Conservation (phyloP, 1,140 invertebrate genomes). For the Acromyrmex heyeri region DNA sequence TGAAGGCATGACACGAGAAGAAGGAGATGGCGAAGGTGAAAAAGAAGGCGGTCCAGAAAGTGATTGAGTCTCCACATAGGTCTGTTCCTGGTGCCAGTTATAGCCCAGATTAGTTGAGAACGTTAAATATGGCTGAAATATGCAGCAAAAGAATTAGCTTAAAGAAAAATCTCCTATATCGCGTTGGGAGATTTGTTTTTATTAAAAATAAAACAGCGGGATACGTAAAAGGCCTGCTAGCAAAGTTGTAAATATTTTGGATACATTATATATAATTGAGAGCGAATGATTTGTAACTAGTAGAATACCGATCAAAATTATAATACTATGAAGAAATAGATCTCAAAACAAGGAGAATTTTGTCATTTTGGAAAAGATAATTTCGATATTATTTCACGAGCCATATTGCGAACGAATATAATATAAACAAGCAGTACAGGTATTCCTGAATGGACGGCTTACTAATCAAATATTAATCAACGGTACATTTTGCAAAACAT, state of each 20-base stretch:
- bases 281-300: constrained; percentile 71
- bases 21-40: constrained; percentile 88
- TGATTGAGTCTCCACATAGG: constrained; percentile 78
- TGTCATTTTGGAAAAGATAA: constrained; percentile 49
- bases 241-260: constrained; percentile 78
- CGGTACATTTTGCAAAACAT: constrained; percentile 71
- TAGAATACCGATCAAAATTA: constrained; percentile 75
- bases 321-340: constrained; percentile 60
- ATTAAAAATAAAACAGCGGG: constrained; percentile 53
- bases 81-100: constrained; percentile 49
- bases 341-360: constrained; percentile 20
- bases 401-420: constrained; percentile 47
- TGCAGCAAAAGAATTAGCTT: constrained; percentile 46
- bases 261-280: constrained; percentile 72
- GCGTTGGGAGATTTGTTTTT: constrained; percentile 57
- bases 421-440: constrained; percentile 52
- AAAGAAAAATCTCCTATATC: constrained; percentile 53
- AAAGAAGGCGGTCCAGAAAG: constrained; percentile 83
- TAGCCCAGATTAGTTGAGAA: constrained; percentile 58
- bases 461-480: constrained; percentile 72
- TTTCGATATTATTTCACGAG: constrained; percentile 59
- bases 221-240: constrained; percentile 56
- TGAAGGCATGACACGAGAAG: constrained; percentile 88
- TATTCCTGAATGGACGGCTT: constrained; percentile 72
- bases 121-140: constrained; percentile 51